phyloP scores from a whole-genome alignment of 2,888 invertebrate genomes.

The Melipona beecheii region DNA sequence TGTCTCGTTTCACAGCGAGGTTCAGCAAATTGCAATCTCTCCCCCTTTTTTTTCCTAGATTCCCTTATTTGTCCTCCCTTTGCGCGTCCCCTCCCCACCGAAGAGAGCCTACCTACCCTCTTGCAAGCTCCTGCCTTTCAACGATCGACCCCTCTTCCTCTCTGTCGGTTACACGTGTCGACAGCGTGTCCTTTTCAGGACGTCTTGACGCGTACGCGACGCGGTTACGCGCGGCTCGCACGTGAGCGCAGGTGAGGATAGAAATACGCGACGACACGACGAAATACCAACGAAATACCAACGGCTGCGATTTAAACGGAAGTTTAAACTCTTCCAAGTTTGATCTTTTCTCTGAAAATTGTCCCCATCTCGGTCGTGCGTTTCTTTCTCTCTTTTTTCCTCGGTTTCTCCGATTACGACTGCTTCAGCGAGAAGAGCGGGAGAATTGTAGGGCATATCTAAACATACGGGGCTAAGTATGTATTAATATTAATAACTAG shows the following conservation, averaged over 20 bases:
- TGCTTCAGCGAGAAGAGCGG: too few species aligned
- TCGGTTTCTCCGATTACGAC: neutral
- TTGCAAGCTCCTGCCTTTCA: constrained; percentile 51
- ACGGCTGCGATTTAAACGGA: neutral
- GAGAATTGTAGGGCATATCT: too few species aligned
- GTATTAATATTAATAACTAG: too few species aligned
- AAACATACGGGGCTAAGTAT: too few species aligned
- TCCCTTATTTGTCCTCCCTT: constrained; percentile 66
- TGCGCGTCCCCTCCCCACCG: constrained; percentile 6
- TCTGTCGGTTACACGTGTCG: constrained; percentile 67
- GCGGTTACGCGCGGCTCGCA: constrained; percentile 9
- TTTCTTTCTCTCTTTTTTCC: neutral
- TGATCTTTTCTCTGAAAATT: neutral
- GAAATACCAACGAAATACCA: neutral
- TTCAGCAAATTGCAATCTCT: constrained; percentile 70
- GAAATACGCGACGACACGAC: neutral
- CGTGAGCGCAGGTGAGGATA: neutral
- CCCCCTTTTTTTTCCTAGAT: constrained; percentile 62
- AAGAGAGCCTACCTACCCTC: constrained; percentile 1
- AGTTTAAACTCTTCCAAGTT: neutral
- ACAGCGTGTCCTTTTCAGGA: constrained; percentile 58
- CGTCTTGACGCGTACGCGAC: constrained; percentile 42
- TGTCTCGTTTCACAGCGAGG: constrained; percentile 66
- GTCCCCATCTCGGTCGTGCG: neutral
- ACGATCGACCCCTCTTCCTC: constrained; percentile 46